Percentiles rank a stretch among this genome's conserved stretches.
Conservation (phyloP, 1,140 invertebrate genomes). For the Hycleus cichorii region DNA sequence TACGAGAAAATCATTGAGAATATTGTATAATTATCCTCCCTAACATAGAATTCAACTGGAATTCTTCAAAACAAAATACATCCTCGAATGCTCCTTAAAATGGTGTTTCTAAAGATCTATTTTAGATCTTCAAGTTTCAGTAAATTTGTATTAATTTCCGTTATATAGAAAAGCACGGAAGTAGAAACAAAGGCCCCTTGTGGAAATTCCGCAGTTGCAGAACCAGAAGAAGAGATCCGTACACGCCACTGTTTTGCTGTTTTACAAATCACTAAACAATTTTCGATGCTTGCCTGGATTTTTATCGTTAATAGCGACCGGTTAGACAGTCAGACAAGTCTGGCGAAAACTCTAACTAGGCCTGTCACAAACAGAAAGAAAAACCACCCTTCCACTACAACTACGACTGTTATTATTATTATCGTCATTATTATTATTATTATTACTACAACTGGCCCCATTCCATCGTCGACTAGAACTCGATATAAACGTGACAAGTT, state of each 20-base stretch:
- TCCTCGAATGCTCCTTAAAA: no score
- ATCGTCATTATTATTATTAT: no score
- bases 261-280: conserved; percentile 23
- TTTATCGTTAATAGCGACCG: conserved; percentile 13
- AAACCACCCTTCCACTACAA: no score
- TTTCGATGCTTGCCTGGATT: conserved; percentile 17
- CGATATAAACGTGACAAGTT: conserved; percentile 16
- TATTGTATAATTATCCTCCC: no score
- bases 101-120: no score
- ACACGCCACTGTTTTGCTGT: conserved; percentile 3
- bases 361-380: conserved; percentile 7
- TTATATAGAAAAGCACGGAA: no score
- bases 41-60: no score
- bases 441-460: no score
- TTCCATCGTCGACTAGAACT: neutral
- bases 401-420: no score
- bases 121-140: neutral
- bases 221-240: neutral
- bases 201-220: conserved; percentile 10
- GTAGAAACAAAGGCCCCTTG: no score
- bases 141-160: conserved; percentile 4
- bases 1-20: no score
- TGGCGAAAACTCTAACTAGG: neutral
- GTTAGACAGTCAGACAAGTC: neutral
- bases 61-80: no score